Base-by-base conservation (phyloP, 2,797 vertebrate genomes). In the Phylloscopus collybita region DNA sequence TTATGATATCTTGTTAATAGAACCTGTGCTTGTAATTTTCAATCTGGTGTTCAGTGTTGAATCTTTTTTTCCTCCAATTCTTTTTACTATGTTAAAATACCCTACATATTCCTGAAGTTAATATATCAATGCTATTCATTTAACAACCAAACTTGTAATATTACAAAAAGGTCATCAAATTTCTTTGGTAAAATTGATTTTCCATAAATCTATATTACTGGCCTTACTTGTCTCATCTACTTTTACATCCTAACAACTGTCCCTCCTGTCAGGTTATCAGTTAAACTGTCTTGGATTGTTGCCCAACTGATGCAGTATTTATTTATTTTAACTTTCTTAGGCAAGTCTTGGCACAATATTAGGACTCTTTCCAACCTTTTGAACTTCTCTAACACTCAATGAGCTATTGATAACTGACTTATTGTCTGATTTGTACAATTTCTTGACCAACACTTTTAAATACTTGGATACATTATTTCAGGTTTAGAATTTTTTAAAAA, bases 401-500 rank as follows among this genome's bases (percentile, higher is more conserved):
- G 18, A 40, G 4, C 8, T 84, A 36, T 8, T 73, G 51, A 87
- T 66, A 82, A 73, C 3, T 70, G 60, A 38, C 5, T 9, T 49
- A 27, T 25, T 60, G 9, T 61, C 66, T 78, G 50, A 76, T 61
- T 26, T 79, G 12, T 44, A 10, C 25, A 92, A 84, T 67, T 62
- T 23, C 8, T 81, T 72, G 23, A 70, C 5, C 13, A 73, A 42
- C 3, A 13, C 7, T 70, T 83, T 70, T 44, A 40, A 27, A 22
- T 71, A 74, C 64, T 67, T 69, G 11, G 26, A 14, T 72, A n/a
- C 3, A 53, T 42, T 62, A 71, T 62, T 61, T 56, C 22, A 60
- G 45, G 6, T 42, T 56, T 53, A 64, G 3, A 34, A 8, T 59
- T 75, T n/a, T 13, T 1, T 0, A 0, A 5, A 49, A 45, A 50